Conservation (phyloP, 1,140 invertebrate species). For the Drosophila subpulchrella region DNA sequence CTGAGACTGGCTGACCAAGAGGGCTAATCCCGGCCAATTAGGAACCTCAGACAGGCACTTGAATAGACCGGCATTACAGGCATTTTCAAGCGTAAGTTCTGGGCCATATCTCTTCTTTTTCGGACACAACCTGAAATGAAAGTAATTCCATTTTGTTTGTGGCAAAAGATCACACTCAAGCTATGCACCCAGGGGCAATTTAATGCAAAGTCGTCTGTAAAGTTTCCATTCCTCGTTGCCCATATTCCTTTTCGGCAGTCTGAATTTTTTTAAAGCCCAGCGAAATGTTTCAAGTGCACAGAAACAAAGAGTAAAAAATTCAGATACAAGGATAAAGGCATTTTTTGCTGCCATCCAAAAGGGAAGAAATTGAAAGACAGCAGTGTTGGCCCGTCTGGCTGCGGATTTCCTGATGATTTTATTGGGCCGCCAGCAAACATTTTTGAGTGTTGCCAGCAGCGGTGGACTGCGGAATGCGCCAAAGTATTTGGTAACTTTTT, state of each 20-base stretch:
- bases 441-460: constrained; percentile 80
- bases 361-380: constrained; percentile 71
- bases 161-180: constrained; percentile 31
- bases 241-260: constrained; percentile 6
- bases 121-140: background rate
- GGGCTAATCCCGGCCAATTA: constrained; percentile 49
- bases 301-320: constrained; percentile 35
- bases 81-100: constrained; percentile 1
- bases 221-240: constrained; percentile 40
- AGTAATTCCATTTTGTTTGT: constrained; percentile 65
- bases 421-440: constrained; percentile 80
- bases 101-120: background rate
- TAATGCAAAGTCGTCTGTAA: constrained; percentile 67
- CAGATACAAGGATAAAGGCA: constrained; percentile 49
- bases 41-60: constrained; percentile 20
- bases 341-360: constrained; percentile 42
- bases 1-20: background rate
- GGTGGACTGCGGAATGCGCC: constrained; percentile 71
- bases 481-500: constrained; percentile 76
- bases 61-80: constrained; percentile 23
- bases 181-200: constrained; percentile 53
- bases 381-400: constrained; percentile 41
- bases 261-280: constrained; percentile 58
- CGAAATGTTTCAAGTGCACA: constrained; percentile 69
- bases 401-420: constrained; percentile 81